These are phyloP conservation scores for Lycocerus yunnanus DNA, from an alignment of 2,888 invertebrate genomes.

Conservation along the genomic window DNA sequence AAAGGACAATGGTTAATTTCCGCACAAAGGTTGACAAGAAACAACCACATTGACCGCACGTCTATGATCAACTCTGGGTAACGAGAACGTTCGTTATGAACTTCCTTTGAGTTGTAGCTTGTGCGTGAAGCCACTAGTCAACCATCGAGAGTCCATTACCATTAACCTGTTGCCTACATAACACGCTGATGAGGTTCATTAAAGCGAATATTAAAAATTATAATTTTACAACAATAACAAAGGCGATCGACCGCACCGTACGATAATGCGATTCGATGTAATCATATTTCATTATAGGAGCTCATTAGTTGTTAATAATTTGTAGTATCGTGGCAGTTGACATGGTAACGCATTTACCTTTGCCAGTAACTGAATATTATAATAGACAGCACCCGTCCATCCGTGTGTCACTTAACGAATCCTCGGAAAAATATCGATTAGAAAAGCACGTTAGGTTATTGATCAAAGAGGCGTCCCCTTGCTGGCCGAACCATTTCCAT, in stretches of 20 bases:
- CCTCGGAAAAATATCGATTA: conserved; percentile 29
- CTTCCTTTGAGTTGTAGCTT: conserved; percentile 25
- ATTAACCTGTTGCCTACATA: conserved; percentile 33
- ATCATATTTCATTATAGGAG: conserved; percentile 13
- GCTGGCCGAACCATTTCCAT: conserved; percentile 10
- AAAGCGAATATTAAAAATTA: neutral
- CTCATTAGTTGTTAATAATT: conserved; percentile 34
- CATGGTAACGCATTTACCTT: conserved; percentile 32
- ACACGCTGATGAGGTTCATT: neutral
- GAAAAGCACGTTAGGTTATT: conserved; percentile 18
- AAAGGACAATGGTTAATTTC: neutral
- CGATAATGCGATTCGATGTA: neutral
- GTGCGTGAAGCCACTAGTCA: conserved; percentile 23
- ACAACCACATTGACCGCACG: conserved; percentile 24
- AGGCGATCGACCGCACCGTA: neutral
- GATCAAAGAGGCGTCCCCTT: conserved; percentile 22
- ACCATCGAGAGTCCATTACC: conserved; percentile 25
- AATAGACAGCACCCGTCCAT: conserved; percentile 26
- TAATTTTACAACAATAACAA: neutral
- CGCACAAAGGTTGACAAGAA: conserved; percentile 20
- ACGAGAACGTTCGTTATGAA: conserved; percentile 32
- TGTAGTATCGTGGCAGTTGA: conserved; percentile 28
- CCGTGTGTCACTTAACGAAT: conserved; percentile 21
- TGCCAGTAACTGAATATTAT: conserved; percentile 29
- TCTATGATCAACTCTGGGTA: conserved; percentile 20